Conservation (phyloP, 2,797 vertebrate genomes). For the Sylvilagus floridanus region DNA sequence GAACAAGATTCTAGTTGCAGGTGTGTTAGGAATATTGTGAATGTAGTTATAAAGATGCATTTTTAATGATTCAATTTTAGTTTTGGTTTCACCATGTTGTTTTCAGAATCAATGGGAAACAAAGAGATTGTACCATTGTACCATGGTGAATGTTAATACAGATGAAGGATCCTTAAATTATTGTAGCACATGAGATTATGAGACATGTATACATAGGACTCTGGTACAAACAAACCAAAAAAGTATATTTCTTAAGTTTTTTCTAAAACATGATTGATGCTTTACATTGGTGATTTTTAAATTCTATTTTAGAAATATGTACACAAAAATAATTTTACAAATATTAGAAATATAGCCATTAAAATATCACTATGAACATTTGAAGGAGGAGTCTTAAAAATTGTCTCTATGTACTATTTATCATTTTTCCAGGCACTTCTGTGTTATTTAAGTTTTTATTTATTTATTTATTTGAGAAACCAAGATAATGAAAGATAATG, state of each 20-base stretch:
- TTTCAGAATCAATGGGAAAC: not conserved
- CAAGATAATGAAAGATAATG: too few relatives aligned
- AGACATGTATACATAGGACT: not conserved
- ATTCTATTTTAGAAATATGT: not conserved
- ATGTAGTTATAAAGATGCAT: not conserved
- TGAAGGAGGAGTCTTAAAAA: not conserved
- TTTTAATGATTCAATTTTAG: not conserved
- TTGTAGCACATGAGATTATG: not conserved
- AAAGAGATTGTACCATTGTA: not conserved
- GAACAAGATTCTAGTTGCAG: not conserved
- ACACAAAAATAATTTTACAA: not conserved
- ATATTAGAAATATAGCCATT: not conserved
- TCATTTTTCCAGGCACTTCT: not conserved
- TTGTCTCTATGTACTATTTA: not conserved
- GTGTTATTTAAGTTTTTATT: too few relatives aligned
- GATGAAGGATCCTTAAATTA: not conserved
- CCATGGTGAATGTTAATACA: not conserved
- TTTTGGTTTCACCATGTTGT: not conserved
- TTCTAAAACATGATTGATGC: not conserved
- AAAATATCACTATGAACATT: not conserved
- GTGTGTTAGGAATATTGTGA: not conserved
- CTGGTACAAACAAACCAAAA: not conserved
- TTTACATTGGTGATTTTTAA: not conserved
- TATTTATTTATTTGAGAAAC: too few relatives aligned
- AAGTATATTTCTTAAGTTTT: not conserved